These are phyloP conservation scores for Morone saxatilis DNA, from an alignment of 2,113 vertebrate species.

Conservation along the genomic window DNA sequence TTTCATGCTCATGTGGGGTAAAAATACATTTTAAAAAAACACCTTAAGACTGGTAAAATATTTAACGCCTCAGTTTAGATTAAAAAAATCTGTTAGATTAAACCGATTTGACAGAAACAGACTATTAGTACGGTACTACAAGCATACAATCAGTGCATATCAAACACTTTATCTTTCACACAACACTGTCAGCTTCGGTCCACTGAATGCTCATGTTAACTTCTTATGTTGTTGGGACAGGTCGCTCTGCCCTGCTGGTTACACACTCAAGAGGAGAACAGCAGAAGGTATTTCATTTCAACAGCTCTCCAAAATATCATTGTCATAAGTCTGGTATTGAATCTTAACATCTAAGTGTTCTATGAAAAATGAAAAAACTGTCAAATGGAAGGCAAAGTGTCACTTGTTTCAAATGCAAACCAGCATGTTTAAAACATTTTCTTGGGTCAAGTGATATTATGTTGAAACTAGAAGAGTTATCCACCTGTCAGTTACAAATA, in stretches of 20 bases:
- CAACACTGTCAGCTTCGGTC: neutral
- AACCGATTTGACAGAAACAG: slow-evolving; percentile 4
- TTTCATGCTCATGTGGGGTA: slow-evolving; percentile 5
- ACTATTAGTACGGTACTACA: neutral
- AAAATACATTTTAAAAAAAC: neutral
- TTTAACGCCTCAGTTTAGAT: slow-evolving; percentile 18
- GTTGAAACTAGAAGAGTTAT: slow-evolving; percentile 61
- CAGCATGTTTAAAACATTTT: slow-evolving; percentile 72
- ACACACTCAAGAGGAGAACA: slow-evolving; percentile 25
- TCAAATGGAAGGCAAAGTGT: slow-evolving; percentile 68
- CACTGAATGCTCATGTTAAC: slow-evolving; percentile 6
- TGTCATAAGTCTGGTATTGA: slow-evolving; percentile 34
- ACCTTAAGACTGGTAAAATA: neutral
- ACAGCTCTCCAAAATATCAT: slow-evolving; percentile 42
- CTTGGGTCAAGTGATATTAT: slow-evolving; percentile 67
- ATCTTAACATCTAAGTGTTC: slow-evolving; percentile 52
- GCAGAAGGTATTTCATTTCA: slow-evolving; percentile 34
- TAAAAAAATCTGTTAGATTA: neutral
- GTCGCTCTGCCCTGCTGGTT: slow-evolving; percentile 35
- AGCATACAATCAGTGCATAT: slow-evolving; percentile 6
- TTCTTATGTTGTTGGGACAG: slow-evolving; percentile 30
- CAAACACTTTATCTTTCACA: slow-evolving; percentile 32
- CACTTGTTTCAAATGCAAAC: slow-evolving; percentile 79
- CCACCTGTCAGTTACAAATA: slow-evolving; percentile 68
- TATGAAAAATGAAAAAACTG: slow-evolving; percentile 48